phyloP scores from a whole-genome alignment of 2,113 vertebrate species.

The Hoplias malabaricus region DNA sequence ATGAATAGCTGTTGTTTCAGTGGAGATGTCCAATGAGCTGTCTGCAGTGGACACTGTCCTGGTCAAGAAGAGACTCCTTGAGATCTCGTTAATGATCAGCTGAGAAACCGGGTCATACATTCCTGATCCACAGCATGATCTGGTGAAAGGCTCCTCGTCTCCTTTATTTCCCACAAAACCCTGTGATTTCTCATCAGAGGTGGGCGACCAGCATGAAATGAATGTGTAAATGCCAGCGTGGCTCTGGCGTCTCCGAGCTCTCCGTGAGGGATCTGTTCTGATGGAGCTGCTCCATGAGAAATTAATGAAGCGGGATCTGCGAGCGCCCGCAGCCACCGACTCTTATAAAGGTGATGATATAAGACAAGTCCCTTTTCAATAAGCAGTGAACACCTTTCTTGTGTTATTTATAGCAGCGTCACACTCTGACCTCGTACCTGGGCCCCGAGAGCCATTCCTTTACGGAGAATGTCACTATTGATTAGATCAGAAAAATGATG shows the following conservation, averaged over 20 bases:
- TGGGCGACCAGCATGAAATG: background rate
- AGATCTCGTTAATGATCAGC: conserved; percentile 2
- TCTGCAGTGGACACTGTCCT: background rate
- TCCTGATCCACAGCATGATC: background rate
- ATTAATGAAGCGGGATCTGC: conserved; percentile 72
- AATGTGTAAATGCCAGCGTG: conserved; percentile 24
- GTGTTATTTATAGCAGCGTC: conserved; percentile 24
- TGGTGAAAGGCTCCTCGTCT: background rate
- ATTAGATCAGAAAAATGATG: too few species aligned
- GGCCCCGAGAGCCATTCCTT: background rate
- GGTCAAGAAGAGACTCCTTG: background rate
- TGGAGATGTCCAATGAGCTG: too few species aligned
- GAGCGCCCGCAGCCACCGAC: conserved; percentile 58
- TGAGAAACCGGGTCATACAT: background rate
- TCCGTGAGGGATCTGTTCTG: conserved; percentile 72
- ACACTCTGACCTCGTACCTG: background rate
- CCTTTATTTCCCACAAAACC: background rate
- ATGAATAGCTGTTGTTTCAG: too few species aligned
- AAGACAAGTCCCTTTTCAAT: conserved; percentile 61
- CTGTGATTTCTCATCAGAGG: background rate
- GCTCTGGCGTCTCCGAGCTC: conserved; percentile 16
- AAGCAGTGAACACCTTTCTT: conserved; percentile 37
- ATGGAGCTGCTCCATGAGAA: conserved; percentile 65
- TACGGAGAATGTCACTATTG: background rate
- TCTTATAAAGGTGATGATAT: conserved; percentile 64